These are phyloP conservation scores for Melanophora roralis DNA, from an alignment of 2,888 invertebrate genomes.

Conservation along the genomic window DNA sequence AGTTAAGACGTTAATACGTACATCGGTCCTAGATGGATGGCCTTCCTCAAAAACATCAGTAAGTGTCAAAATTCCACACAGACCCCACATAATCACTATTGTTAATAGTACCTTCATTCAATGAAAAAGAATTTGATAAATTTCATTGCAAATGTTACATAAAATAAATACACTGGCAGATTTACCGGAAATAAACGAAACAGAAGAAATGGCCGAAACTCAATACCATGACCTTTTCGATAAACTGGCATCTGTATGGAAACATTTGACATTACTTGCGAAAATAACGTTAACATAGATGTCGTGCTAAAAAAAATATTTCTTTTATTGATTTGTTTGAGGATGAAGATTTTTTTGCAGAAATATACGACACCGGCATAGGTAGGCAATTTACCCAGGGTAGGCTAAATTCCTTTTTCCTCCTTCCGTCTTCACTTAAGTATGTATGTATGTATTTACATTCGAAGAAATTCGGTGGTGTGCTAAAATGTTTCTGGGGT, in stretches of 20 bases:
- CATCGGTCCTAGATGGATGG: slow-evolving; percentile 86
- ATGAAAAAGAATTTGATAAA: background rate
- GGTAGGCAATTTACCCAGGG: too few species aligned
- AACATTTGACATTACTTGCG: slow-evolving; percentile 85
- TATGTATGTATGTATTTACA: too few species aligned
- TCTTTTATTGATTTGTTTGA: background rate
- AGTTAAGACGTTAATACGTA: slow-evolving; percentile 83
- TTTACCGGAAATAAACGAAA: slow-evolving; percentile 89
- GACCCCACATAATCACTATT: slow-evolving; percentile 86
- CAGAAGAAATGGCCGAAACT: slow-evolving; percentile 81
- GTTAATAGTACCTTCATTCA: slow-evolving; percentile 83
- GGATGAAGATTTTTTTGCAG: background rate
- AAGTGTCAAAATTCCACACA: slow-evolving; percentile 84
- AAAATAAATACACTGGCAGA: slow-evolving; percentile 23
- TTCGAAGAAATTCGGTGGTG: too few species aligned
- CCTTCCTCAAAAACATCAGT: slow-evolving; percentile 81
- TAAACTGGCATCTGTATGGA: slow-evolving; percentile 81
- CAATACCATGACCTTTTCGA: slow-evolving; percentile 79
- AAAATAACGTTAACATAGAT: slow-evolving; percentile 85
- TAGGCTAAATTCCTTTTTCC: too few species aligned
- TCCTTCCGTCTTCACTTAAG: too few species aligned
- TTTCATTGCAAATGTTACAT: background rate
- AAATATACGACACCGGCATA: too few species aligned
- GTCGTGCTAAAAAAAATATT: slow-evolving; percentile 81
- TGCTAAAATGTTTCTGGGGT: too few species aligned